Evolutionary conservation across 2,113 vertebrate genomes (phyloP), one percentile per base, ranked within the genome.

Genomic region (Tretioscincus oriximinensis): DNA sequence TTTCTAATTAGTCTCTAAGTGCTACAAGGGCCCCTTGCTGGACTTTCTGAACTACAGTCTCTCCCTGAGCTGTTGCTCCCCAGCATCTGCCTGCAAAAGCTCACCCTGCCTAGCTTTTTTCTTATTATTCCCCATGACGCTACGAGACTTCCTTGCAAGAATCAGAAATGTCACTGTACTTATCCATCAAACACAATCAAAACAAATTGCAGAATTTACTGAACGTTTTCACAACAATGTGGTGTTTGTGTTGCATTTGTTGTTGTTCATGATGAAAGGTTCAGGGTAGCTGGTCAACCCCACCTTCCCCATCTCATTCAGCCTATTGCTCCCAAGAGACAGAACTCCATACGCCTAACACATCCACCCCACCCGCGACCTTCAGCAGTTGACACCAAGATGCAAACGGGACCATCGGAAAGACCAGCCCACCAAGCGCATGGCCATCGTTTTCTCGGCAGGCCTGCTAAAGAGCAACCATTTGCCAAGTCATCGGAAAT

Each of bases 231-330:
- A 73, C 3, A 54, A 5, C 28, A 20, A 2, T 9, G 20, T 73
- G 12, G 9, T 41, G 28, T 11, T 10, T 26, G 11, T 9, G 0
- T 51, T 51, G 49, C 12, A 11, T 9, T 51, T 51, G 3, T 5
- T 51, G 1, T 49, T 35, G 29, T 31, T 18, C 24, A 75, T 73
- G n/a, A 73, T 54, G 10, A 26, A 28, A 28, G 18, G 26, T 54
- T 73, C 54, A 24, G 54, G 9, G 12, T 5, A 75, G 3, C 31
- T 35, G 9, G 61, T 29, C 3, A 11, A 26, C 35, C 10, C 8
- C 29, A 35, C 35, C 26, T 73, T 21, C 14, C 16, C 67, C 16
- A 9, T 73, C 71, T 29, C n/a, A 6, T 29, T 54, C 49, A 29
- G 29, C 24, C 45, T 71, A 26, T 71, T 22, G 18, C 29, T 58